Percentiles rank a stretch among this genome's conserved stretches.
These are phyloP conservation scores for Ectemnius continuus DNA, from an alignment of 2,888 invertebrate species.

Conservation along the genomic window DNA sequence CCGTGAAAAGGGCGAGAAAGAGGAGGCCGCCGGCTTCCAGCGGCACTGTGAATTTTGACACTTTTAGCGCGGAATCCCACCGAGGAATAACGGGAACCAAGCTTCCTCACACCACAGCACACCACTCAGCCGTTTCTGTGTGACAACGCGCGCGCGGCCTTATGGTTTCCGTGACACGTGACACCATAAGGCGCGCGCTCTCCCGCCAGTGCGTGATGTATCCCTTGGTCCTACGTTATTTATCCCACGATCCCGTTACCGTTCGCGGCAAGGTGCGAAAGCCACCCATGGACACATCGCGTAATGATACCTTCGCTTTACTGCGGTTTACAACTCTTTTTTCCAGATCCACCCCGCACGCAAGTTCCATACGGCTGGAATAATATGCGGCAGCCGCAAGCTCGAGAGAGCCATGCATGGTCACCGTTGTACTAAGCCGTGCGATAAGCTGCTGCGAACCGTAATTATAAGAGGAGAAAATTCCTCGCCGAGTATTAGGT, in stretches of 20 bases:
- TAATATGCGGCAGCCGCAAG: too few species aligned
- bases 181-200: constrained; percentile 50
- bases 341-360: too few species aligned
- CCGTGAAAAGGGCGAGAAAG: constrained; percentile 22
- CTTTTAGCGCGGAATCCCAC: constrained; percentile 26
- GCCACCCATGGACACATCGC: constrained; percentile 28
- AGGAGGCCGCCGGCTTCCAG: constrained; percentile 7
- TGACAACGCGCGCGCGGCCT: constrained; percentile 12
- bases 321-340: constrained; percentile 13
- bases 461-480: background rate
- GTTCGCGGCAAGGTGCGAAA: constrained; percentile 50
- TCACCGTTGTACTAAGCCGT: background rate
- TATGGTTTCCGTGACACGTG: constrained; percentile 62
- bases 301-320: constrained; percentile 47
- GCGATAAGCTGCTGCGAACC: too few species aligned
- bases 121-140: too few species aligned
- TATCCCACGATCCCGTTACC: constrained; percentile 52
- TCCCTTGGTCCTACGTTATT: constrained; percentile 55
- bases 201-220: constrained; percentile 13
- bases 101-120: constrained; percentile 18
- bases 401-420: too few species aligned
- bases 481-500: background rate
- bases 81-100: constrained; percentile 39
- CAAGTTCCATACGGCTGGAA: too few species aligned
- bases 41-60: constrained; percentile 50